Base-by-base conservation (phyloP, 2,113 vertebrate genomes). In the Micronycteris hirsuta region DNA sequence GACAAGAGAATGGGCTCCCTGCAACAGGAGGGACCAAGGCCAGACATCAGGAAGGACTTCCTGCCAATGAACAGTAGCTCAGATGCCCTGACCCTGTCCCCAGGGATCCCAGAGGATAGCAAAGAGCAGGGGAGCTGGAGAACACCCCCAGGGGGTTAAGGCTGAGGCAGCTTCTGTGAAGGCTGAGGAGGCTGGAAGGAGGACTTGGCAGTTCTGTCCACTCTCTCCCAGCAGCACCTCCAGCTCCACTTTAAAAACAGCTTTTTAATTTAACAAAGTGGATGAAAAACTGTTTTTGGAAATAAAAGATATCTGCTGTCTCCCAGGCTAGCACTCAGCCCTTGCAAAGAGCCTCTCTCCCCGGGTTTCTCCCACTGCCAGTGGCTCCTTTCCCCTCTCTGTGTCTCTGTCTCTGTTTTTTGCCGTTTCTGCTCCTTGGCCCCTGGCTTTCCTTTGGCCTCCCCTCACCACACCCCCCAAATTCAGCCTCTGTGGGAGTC, bases 211-310 rank as follows among this genome's bases (percentile, higher is more conserved):
- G 88, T 96, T 94, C 77, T 13, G 65, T 80, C 82, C 70, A 86
- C 86, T 92, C 78, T 97, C 97, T 95, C 84, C 93, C 88, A 56
- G 76, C 92, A 97, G 94, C 92, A 97, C 91, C 96, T 97, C 87
- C 96, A 96, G 94, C 93, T 85, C 61, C 93, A 94, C 95, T 97
- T 97, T 96, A 95, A 96, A 97, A 96, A 96, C 95, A 96, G 96
- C 95, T 97, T 97, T 97, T 97, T 97, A 98, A 98, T 98, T 98
- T 98, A 98, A 97, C 97, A 97, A 97, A 97, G 97, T 97, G 95
- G 96, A 96, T 98, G 97, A 97, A 97, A 98, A 97, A 97, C 96
- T 96, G 97, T 96, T 97, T 98, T 98, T 94, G 96, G 96, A 98
- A 98, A 97, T 97, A 97, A 97, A 95, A 97, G 97, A 41, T 96